Base-by-base conservation (phyloP, 2,797 vertebrate species). In the Chromis chromis region DNA sequence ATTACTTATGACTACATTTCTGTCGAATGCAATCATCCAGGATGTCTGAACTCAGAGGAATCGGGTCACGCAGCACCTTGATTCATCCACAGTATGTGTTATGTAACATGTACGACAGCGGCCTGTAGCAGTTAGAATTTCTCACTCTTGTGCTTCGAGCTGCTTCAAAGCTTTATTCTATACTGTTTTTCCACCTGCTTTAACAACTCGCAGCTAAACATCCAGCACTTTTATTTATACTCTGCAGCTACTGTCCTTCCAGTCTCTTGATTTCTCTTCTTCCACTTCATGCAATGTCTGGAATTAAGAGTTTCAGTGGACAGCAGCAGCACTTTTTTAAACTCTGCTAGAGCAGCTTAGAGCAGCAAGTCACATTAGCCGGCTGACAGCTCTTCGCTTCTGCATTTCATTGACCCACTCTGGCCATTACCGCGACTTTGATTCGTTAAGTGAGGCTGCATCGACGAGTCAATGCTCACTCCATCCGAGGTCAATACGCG, bases 391-490 rank as follows among this genome's bases (percentile, higher is more conserved):
- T 33, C 66, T n/a, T 44, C 63, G 53, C 36, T 42, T 44, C 67
- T 78, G 64, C 61, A 36, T 84, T 81, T 69, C 74, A 88, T 85
- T 89, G 89, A 92, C 84, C 79, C 78, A 31, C 50, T 78, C 65
- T 12, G 19, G 33, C 88, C 84, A 86, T 90, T 84, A 89, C 75
- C 52, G 70, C 8, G 72, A 67, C 79, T 88, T 79, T 84, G 89
- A 87, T 84, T 79, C 68, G 72, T 73, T 79, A 81, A 90, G 86
- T 81, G 85, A 80, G 62, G 71, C 71, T n/a, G 25, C 66, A 53
- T 56, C 60, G 17, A 65, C 17, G 17, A 80, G 82, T 86, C 80
- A 44, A 42, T 76, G 59, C 36, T 8, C 71, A 25, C 44, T 57
- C 59, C 70, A 63, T 59, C 55, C 16, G 0, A 74, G 77, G 56